Percentiles rank a stretch among this genome's conserved stretches.
Evolutionary conservation across 2,797 vertebrate genomes (phyloP).

Genomic region (Furcifer pardalis): DNA sequence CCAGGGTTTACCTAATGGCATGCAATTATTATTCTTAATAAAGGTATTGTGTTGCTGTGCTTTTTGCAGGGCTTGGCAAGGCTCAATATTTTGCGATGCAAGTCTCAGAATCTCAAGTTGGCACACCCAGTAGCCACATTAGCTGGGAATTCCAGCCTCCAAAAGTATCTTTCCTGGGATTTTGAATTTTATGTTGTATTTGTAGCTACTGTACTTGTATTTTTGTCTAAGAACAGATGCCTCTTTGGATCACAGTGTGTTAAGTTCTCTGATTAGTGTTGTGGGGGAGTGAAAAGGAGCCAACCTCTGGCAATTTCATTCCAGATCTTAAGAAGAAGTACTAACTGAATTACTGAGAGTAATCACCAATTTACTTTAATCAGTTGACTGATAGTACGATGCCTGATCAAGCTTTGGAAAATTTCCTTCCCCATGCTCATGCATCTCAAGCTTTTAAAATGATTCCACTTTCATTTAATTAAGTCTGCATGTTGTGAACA

Average conservation of each 20-base stretch:
- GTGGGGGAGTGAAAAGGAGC: neutral
- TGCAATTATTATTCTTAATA: too few species aligned
- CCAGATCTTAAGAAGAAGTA: neutral
- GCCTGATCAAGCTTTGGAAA: constrained; percentile 26
- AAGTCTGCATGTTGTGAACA: constrained; percentile 13
- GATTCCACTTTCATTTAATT: constrained; percentile 7
- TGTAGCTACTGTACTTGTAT: neutral
- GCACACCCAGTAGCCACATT: too few species aligned
- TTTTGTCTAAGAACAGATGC: neutral
- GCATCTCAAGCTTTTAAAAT: neutral
- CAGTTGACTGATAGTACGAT: constrained; percentile 17
- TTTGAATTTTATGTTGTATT: too few species aligned
- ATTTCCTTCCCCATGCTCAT: neutral
- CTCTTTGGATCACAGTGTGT: neutral
- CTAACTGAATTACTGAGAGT: constrained; percentile 4
- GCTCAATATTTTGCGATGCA: too few species aligned
- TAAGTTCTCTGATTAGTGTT: neutral
- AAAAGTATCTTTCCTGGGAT: too few species aligned
- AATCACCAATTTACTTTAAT: constrained; percentile 19
- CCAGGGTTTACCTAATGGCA: too few species aligned
- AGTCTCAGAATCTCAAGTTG: too few species aligned
- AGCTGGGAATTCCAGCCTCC: too few species aligned
- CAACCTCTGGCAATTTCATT: neutral
- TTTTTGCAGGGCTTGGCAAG: too few species aligned
- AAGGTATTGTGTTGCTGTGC: too few species aligned